Percentiles rank a stretch among this genome's conserved stretches.
phyloP scores from a whole-genome alignment of 2,888 invertebrate species.

The Trissonchulus latispiculum region DNA sequence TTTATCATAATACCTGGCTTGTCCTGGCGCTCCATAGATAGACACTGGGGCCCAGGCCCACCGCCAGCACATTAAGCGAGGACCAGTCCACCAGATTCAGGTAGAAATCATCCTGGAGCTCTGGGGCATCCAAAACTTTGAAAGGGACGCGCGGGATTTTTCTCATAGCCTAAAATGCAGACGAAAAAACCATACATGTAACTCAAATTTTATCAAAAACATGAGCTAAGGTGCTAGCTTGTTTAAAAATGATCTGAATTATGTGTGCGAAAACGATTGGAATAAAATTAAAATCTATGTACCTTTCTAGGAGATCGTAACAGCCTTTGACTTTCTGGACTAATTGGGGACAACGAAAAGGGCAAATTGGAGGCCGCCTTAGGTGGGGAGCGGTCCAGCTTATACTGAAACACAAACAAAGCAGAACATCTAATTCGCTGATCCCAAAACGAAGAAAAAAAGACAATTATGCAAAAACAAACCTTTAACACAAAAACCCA shows the following conservation, averaged over 20 bases:
- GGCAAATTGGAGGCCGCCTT: constrained; percentile 49
- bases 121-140: constrained; percentile 90
- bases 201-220: no score
- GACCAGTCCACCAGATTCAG: constrained; percentile 99
- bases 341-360: constrained; percentile 87
- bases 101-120: constrained; percentile 96
- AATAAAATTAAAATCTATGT: constrained; percentile 22
- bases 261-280: no score
- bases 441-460: no score
- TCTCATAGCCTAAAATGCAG: constrained; percentile 61
- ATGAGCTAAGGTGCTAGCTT: no score
- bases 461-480: no score
- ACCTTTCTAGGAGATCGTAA: constrained; percentile 81
- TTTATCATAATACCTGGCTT: constrained; percentile 61
- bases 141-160: constrained; percentile 98
- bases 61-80: constrained; percentile 92
- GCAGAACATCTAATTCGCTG: no score
- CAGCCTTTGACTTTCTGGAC: constrained; percentile 84
- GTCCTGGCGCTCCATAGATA: constrained; percentile 99
- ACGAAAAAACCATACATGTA: no score
- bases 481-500: no score
- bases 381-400: neutral
- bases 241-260: no score
- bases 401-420: constrained; percentile 12
- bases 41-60: constrained; percentile 91